Conservation (phyloP, 2,113 vertebrate species). For the Sceloporus tristichus region DNA sequence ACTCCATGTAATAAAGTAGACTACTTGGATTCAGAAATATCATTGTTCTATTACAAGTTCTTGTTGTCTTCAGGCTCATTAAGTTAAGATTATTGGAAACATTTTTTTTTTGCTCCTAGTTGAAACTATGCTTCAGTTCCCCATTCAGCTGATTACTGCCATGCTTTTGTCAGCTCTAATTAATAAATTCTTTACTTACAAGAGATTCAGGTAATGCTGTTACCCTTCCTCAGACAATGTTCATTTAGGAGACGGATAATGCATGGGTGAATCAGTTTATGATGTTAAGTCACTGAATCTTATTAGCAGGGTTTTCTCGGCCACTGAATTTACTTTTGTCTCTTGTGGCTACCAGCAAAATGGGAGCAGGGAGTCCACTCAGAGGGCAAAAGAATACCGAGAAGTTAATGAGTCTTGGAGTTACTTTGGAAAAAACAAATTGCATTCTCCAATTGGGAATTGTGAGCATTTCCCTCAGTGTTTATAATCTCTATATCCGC, state of each 20-base stretch:
- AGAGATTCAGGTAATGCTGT: slow-evolving; percentile 39
- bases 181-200: slow-evolving; percentile 52
- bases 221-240: background rate
- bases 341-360: slow-evolving; percentile 34
- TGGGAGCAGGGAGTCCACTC: slow-evolving; percentile 20
- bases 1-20: background rate
- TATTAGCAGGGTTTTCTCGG: slow-evolving; percentile 41
- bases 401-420: slow-evolving; percentile 34
- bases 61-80: slow-evolving; percentile 50
- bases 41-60: slow-evolving; percentile 37
- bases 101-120: slow-evolving; percentile 26
- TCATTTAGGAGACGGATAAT: slow-evolving; percentile 18
- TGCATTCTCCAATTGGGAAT: background rate
- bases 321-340: slow-evolving; percentile 13
- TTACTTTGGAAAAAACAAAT: slow-evolving; percentile 35
- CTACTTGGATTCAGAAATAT: slow-evolving; percentile 27
- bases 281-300: background rate
- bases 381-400: slow-evolving; percentile 19
- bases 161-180: slow-evolving; percentile 56
- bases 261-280: slow-evolving; percentile 9
- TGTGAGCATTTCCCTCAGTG: background rate
- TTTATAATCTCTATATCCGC: background rate
- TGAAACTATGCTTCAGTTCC: slow-evolving; percentile 46
- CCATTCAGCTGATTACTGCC: slow-evolving; percentile 45
- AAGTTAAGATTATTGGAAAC: slow-evolving; percentile 37